These are phyloP conservation scores for Drosophila emarginata DNA, from an alignment of 2,888 invertebrate species.

Conservation along the genomic window DNA sequence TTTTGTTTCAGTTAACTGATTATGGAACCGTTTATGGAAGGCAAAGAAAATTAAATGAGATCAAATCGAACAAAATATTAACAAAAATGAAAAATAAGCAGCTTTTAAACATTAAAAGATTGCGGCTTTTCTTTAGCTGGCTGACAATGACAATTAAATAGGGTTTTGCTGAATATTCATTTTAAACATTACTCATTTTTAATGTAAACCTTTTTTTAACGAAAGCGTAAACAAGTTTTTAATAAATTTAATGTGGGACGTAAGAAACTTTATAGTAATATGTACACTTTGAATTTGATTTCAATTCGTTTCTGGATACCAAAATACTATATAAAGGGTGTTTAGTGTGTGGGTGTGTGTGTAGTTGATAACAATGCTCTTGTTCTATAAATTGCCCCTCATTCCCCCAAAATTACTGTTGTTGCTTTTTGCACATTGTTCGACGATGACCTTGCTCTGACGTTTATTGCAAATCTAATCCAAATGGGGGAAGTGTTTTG, in stretches of 20 bases:
- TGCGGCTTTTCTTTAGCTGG: not conserved
- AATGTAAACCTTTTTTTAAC: not conserved
- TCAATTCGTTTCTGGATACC: not conserved
- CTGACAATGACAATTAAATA: not conserved
- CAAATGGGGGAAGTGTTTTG: slow-evolving; percentile 39
- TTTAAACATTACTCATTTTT: not conserved
- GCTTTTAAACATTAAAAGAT: not conserved
- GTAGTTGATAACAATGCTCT: not conserved
- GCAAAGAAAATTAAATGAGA: too few relatives aligned
- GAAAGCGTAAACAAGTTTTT: slow-evolving; percentile 1
- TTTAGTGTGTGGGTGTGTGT: not conserved
- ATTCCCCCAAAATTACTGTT: not conserved
- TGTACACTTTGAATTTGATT: too few relatives aligned
- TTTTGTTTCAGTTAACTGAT: too few relatives aligned
- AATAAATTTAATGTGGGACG: not conserved
- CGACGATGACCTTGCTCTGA: slow-evolving; percentile 4
- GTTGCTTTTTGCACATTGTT: slow-evolving; percentile 5
- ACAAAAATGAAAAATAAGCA: too few relatives aligned
- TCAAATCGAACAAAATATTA: too few relatives aligned
- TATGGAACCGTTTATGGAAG: too few relatives aligned
- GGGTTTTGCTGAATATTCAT: not conserved
- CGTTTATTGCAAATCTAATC: slow-evolving; percentile 33
- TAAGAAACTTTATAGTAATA: not conserved
- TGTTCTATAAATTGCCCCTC: not conserved
- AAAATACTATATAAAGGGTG: not conserved